Evolutionary conservation across 2,888 invertebrate genomes (phyloP).

Genomic region (Petrolisthes manimaculis): DNA sequence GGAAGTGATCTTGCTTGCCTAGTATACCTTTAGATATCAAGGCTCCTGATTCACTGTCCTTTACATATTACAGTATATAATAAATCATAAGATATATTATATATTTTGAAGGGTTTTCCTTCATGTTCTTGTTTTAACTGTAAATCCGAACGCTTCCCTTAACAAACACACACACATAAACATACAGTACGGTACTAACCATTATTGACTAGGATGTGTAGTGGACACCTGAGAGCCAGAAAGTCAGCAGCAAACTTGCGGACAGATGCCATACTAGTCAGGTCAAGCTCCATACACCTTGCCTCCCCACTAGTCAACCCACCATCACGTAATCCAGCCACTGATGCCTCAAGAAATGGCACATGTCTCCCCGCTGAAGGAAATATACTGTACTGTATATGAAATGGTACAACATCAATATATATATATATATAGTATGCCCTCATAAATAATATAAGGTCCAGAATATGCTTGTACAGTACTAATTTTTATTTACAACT

Average conservation of each 20-base stretch:
- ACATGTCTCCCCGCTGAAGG: slow-evolving; percentile 43
- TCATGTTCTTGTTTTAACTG: too few relatives aligned
- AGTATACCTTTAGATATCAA: too few relatives aligned
- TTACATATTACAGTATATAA: too few relatives aligned
- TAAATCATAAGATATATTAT: too few relatives aligned
- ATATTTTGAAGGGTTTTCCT: too few relatives aligned
- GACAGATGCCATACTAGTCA: slow-evolving; percentile 40
- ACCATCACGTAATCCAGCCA: slow-evolving; percentile 9
- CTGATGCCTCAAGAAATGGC: slow-evolving; percentile 18
- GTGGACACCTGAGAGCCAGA: slow-evolving; percentile 32
- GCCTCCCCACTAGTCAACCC: slow-evolving; percentile 20
- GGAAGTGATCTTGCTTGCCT: too few relatives aligned
- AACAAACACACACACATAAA: background rate
- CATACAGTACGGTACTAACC: slow-evolving; percentile 22
- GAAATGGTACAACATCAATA: too few relatives aligned
- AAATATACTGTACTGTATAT: background rate
- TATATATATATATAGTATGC: too few relatives aligned
- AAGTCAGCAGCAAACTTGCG: slow-evolving; percentile 34
- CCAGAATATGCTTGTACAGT: too few relatives aligned
- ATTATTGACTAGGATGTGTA: slow-evolving; percentile 56
- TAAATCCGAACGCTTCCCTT: background rate
- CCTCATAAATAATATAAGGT: too few relatives aligned
- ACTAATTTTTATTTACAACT: too few relatives aligned
- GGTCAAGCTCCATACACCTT: slow-evolving; percentile 43
- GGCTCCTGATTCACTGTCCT: too few relatives aligned